phyloP scores from a whole-genome alignment of 1,140 invertebrate species.

The Antheraea pernyi region DNA sequence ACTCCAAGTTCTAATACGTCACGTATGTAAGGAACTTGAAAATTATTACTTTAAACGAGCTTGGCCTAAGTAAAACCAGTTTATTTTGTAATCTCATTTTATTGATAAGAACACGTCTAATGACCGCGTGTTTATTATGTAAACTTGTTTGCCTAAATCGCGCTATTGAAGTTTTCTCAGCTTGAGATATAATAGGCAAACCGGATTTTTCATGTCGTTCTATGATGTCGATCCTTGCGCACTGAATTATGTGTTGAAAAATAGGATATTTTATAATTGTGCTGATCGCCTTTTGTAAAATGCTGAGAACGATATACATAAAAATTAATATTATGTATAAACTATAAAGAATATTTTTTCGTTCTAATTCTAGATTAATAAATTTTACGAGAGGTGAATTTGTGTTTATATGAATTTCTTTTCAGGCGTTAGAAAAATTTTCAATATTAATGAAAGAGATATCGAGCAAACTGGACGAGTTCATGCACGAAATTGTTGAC shows the following conservation, averaged over 20 bases:
- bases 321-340: neutral
- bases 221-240: conserved; percentile 68
- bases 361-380: neutral
- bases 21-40: too few species aligned
- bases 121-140: neutral
- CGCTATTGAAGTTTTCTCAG: conserved; percentile 22
- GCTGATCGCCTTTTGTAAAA: conserved; percentile 60
- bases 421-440: conserved; percentile 96
- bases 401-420: conserved; percentile 13
- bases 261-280: conserved; percentile 45
- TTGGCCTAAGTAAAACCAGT: too few species aligned
- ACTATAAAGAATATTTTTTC: neutral
- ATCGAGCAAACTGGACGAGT: conserved; percentile 89
- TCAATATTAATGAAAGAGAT: conserved; percentile 93
- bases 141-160: conserved; percentile 15
- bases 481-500: conserved; percentile 90
- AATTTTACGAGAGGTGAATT: neutral
- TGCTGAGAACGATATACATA: conserved; percentile 38
- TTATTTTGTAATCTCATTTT: too few species aligned
- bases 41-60: too few species aligned
- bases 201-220: conserved; percentile 21
- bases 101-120: neutral
- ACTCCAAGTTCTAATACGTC: too few species aligned
- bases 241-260: conserved; percentile 57
- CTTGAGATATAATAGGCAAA: neutral